Evolutionary conservation across 1,140 invertebrate genomes (phyloP), one percentile per base, ranked within the genome.

Genomic region (Polyergus mexicanus): DNA sequence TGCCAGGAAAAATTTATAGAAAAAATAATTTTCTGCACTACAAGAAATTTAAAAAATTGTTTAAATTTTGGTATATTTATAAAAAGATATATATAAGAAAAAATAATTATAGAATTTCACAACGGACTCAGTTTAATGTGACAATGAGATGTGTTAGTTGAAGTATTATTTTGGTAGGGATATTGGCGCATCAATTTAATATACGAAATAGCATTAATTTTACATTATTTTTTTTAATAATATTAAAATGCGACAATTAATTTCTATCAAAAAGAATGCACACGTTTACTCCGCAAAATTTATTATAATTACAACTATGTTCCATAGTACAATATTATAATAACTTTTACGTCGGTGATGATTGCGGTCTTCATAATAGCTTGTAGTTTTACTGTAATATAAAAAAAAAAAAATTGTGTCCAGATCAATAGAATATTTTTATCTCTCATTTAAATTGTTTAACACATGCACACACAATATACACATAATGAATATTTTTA

Each of bases 341-440:
- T 92, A 94, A 94, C 63, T 90, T 93, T 93, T 89, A 93, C 86
- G 88, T 81, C 60, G 54, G 83, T 85, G 88, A 71, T 80, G 88
- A 72, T 80, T 22, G 87, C 86, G 75, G 88, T 65, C 92, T 92
- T 91, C 92, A 85, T 91, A 85, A 91, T 87, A 69, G 65, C 83
- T 86, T 81, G 85, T 84, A 41, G 85, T 77, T 90, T 94, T 94
- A 94, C 94, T 94, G 94, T 63, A 94, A 94, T 89, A 91, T 60
- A 92, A 92, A 92, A 86, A 71, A 77, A 84, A 28, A 77, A 84
- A 28, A 63, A 28, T 86, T 90, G 85, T 89, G 69, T 76, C 44
- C 88, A 88, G 62, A 58, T 47, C 16, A 86, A 65, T 86, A 69
- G 66, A 47, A 85, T 84, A 28, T 22, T 51, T 28, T 54, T 60